Conservation (phyloP, 30 jellyfish, hydroid and myxozoan species). For the Sanderia malayensis region DNA sequence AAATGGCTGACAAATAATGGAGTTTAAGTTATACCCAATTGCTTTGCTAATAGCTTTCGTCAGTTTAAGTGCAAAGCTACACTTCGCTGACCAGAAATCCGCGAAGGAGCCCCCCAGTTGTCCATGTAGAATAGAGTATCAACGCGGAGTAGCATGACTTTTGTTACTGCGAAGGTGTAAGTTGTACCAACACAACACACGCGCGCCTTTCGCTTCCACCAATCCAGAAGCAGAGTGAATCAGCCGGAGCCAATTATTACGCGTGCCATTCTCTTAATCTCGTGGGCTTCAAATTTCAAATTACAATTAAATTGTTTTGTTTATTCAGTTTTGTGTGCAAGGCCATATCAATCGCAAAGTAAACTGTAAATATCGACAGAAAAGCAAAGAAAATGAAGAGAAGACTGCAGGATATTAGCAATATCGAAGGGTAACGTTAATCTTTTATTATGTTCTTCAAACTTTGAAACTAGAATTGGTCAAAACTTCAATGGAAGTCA, state of each 20-base stretch:
- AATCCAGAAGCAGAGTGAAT: not conserved
- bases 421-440: not conserved
- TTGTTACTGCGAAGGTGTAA: no score
- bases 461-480: no score
- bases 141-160: no score
- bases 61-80: no score
- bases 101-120: no score
- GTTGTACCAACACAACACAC: no score
- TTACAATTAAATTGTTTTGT: not conserved
- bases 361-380: not conserved
- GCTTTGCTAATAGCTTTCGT: no score
- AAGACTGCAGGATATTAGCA: constrained; percentile 6
- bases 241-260: not conserved
- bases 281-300: constrained; percentile 4
- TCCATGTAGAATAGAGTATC: no score
- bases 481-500: not conserved
- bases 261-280: constrained; percentile 1
- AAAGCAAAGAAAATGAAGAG: not conserved
- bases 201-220: not conserved
- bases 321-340: not conserved
- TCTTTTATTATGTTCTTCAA: not conserved
- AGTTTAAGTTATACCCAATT: no score
- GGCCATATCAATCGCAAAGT: not conserved
- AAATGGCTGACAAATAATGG: no score
- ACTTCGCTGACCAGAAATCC: no score